Conservation (phyloP, 2,113 vertebrate genomes). For the Cyphomyrus plagiostoma region DNA sequence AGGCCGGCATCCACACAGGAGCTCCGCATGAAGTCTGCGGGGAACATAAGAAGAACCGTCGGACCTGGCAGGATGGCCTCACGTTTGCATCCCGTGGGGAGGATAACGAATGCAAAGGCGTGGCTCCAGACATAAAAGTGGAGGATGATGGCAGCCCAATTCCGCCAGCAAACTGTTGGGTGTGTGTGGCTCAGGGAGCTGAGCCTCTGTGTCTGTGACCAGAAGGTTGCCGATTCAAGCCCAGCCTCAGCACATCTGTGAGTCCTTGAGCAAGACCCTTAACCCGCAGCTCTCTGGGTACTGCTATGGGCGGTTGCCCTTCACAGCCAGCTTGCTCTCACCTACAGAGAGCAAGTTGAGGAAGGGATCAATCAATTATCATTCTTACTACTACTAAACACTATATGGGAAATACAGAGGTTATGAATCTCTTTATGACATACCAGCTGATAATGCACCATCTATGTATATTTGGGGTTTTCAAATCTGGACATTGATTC, state of each 20-base stretch:
- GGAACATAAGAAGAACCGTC: conserved; percentile 13
- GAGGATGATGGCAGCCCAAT: not conserved
- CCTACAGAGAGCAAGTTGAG: too few relatives aligned
- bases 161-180: not conserved
- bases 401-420: too few relatives aligned
- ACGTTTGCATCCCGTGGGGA: not conserved
- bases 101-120: not conserved
- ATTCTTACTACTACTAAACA: not conserved
- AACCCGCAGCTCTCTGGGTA: too few relatives aligned
- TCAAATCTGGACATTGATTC: too few relatives aligned
- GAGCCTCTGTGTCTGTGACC: not conserved
- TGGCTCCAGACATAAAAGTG: not conserved
- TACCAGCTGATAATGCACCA: not conserved
- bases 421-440: not conserved
- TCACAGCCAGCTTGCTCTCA: too few relatives aligned
- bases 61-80: not conserved
- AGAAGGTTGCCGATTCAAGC: not conserved
- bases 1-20: conserved; percentile 87
- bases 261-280: too few relatives aligned
- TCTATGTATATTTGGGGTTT: not conserved
- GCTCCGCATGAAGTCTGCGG: conserved; percentile 84
- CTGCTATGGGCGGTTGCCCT: too few relatives aligned
- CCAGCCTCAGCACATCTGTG: not conserved
- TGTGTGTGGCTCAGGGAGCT: not conserved
- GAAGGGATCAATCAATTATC: not conserved